phyloP scores from a whole-genome alignment of 1,140 invertebrate species.

The Trachelipus rathkii region DNA sequence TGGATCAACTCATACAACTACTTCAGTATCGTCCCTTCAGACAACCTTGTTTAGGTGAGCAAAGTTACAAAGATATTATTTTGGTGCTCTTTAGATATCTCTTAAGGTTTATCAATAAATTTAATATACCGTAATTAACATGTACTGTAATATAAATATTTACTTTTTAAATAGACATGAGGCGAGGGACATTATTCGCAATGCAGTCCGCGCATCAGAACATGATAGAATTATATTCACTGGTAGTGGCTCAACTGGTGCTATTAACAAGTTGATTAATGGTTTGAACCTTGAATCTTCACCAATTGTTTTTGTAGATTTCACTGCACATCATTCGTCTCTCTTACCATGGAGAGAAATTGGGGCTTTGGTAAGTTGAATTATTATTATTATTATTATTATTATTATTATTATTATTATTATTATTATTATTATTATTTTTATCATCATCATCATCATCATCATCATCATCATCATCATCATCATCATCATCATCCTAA shows the following conservation, averaged over 20 bases:
- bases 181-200: conserved; percentile 73
- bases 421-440: too few species aligned
- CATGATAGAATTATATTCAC: conserved; percentile 78
- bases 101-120: too few species aligned
- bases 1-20: conserved; percentile 79
- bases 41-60: conserved; percentile 74
- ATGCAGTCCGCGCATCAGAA: conserved; percentile 71
- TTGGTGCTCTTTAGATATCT: too few species aligned
- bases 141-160: too few species aligned
- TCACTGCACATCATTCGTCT: conserved; percentile 78
- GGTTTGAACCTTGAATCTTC: conserved; percentile 59
- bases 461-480: too few species aligned
- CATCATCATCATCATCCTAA: too few species aligned
- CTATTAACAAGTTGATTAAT: conserved; percentile 65
- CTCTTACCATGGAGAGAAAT: conserved; percentile 77
- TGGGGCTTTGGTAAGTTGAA: conserved; percentile 63
- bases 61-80: too few species aligned
- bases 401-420: too few species aligned
- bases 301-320: conserved; percentile 66
- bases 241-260: conserved; percentile 67
- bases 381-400: conserved; percentile 29
- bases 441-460: too few species aligned
- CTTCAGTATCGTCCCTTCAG: conserved; percentile 78
- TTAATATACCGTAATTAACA: too few species aligned
- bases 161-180: conserved; percentile 60